Percentiles rank a stretch among this genome's conserved stretches.
These are phyloP conservation scores for Petrocephalus schoutedeni DNA, from an alignment of 2,797 vertebrate genomes.

Conservation along the genomic window DNA sequence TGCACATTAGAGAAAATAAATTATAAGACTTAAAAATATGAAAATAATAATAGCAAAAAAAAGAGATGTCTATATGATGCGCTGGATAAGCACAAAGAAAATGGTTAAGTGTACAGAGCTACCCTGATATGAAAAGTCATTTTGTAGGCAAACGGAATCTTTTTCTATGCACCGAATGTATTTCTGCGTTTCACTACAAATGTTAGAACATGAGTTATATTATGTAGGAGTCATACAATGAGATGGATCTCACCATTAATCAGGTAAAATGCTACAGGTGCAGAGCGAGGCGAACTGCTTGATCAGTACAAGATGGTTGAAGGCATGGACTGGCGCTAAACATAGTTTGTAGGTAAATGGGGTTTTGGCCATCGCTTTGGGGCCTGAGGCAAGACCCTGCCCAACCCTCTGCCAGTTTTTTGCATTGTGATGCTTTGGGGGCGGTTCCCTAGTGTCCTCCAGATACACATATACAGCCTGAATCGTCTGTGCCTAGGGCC, in stretches of 20 bases:
- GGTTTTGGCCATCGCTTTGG: background rate
- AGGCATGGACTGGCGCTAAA: background rate
- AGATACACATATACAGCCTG: background rate
- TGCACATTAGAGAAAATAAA: constrained; percentile 57
- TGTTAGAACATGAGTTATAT: constrained; percentile 20
- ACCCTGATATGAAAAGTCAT: constrained; percentile 36
- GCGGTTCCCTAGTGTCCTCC: background rate
- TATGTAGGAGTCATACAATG: background rate
- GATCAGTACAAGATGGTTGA: background rate
- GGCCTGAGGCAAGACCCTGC: background rate
- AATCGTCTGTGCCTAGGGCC: background rate
- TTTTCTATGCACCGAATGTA: constrained; percentile 74
- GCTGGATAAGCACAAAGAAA: constrained; percentile 28
- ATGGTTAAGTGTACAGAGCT: constrained; percentile 6
- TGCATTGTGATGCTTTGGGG: background rate
- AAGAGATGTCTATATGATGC: constrained; percentile 18
- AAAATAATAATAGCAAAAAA: constrained; percentile 1
- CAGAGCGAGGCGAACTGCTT: background rate
- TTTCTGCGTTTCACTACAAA: constrained; percentile 51
- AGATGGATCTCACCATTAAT: constrained; percentile 10
- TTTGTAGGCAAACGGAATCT: constrained; percentile 53
- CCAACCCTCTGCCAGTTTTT: background rate
- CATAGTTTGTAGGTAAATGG: background rate
- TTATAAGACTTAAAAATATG: constrained; percentile 22
- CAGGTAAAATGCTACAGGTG: constrained; percentile 12